Conservation (phyloP, 2,888 invertebrate species). For the Thecocarcelia acutangulata region DNA sequence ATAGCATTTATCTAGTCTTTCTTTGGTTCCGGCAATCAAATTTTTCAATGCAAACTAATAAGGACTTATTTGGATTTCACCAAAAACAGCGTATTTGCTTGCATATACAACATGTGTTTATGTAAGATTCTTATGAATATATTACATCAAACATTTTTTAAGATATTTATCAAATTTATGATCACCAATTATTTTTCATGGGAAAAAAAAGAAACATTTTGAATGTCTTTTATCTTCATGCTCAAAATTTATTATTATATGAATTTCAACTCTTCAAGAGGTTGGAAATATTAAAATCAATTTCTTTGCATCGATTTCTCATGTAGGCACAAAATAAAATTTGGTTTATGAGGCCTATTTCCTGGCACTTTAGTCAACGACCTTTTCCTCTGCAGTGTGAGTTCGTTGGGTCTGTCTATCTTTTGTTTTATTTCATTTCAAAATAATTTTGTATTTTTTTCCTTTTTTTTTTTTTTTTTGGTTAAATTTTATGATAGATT, state of each 20-base stretch:
- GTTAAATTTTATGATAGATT: constrained; percentile 58
- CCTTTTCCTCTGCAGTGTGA: constrained; percentile 6
- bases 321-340: constrained; percentile 23
- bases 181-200: constrained; percentile 61
- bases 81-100: too few relatives aligned
- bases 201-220: constrained; percentile 23
- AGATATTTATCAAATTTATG: constrained; percentile 67
- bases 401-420: not conserved
- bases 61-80: too few relatives aligned
- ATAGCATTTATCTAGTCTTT: too few relatives aligned
- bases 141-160: constrained; percentile 8
- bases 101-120: too few relatives aligned
- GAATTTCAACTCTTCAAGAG: constrained; percentile 40
- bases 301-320: constrained; percentile 51
- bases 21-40: too few relatives aligned
- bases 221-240: constrained; percentile 53
- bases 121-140: not conserved
- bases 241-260: not conserved
- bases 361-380: constrained; percentile 52
- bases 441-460: not conserved
- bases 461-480: not conserved
- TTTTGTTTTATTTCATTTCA: constrained; percentile 38
- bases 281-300: constrained; percentile 28
- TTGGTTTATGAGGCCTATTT: constrained; percentile 64
- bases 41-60: too few relatives aligned